Evolutionary conservation across 2,888 invertebrate species (phyloP), one percentile per base, ranked within the genome.

Genomic region (Luperina testacea): DNA sequence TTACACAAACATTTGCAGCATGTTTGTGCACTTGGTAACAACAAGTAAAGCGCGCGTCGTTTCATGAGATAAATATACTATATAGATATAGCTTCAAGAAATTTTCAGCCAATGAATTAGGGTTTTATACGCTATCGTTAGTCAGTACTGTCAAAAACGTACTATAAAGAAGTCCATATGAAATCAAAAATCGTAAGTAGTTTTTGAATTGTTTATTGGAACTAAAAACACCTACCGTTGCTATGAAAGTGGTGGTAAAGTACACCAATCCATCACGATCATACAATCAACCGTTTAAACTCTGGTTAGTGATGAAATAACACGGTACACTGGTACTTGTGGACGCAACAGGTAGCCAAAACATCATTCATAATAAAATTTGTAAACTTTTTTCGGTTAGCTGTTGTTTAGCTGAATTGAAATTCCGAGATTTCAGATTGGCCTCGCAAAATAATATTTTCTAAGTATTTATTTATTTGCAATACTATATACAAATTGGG

Each of bases 271-370:
- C 27, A 75, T 81, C 75, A 71, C 20, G 15, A 61, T 72, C 8
- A 69, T 61, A 61, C 59, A 45, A 45, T 64, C 57, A 57, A 63
- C 51, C 77, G 17, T 59, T 72, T 68, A 53, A 77, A 69, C 13
- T 64, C 57, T 32, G 11, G 24, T 75, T 75, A 65, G 38, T 42
- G 64, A 83, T 78, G 72, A 75, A 5, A 53, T 78, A 59, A 67
- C 65, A 51, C 15, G 20, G 53, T 38, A 27, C 51, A 78, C 11
- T 69, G 2, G 11, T 20, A 38, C 20, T 17, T 51, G 42, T 3
- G 38, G 15, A 32, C 13, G 69, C 83, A 83, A 83, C 83, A 83
- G 69, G 83, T 78, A 51, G 53, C n/a, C 17, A 70, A 51, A 82
- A 73, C 72, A 73, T 82, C 64, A 73, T 61, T 82, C 61, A 82